Percentiles rank a stretch among this genome's conserved stretches.
Evolutionary conservation across 2,113 vertebrate genomes (phyloP).

Genomic region (Xiphophorus hellerii): DNA sequence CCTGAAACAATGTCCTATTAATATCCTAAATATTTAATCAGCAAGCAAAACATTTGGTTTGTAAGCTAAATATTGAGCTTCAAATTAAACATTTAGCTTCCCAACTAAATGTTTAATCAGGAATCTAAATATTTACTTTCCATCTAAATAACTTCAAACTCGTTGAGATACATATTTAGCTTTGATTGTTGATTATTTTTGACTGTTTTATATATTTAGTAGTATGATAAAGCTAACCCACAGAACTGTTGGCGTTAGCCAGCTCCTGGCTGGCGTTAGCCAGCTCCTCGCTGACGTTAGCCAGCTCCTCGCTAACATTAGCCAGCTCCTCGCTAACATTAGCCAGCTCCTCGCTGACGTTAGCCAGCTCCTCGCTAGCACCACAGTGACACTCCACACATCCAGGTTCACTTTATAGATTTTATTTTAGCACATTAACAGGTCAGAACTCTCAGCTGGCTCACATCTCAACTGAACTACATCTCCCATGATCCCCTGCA

Average conservation of each 20-base stretch:
- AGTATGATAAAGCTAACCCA: background rate
- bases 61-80: too few species aligned
- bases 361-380: background rate
- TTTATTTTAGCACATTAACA: slow-evolving; percentile 51
- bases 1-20: too few species aligned
- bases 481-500: slow-evolving; percentile 49
- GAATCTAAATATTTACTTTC: too few species aligned
- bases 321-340: background rate
- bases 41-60: too few species aligned
- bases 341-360: background rate
- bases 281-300: too few species aligned
- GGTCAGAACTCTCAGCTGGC: slow-evolving; percentile 18
- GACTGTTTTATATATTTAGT: too few species aligned
- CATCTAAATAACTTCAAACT: too few species aligned
- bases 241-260: background rate
- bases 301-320: background rate
- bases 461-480: slow-evolving; percentile 22
- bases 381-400: background rate
- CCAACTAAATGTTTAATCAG: too few species aligned
- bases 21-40: too few species aligned
- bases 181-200: too few species aligned
- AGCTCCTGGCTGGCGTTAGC: background rate
- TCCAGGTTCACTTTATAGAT: slow-evolving; percentile 23
- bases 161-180: too few species aligned
- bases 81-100: too few species aligned